Evolutionary conservation across 2,113 vertebrate genomes (phyloP), one percentile per base, ranked within the genome.

Genomic region (Rhinolophus sinicus): DNA sequence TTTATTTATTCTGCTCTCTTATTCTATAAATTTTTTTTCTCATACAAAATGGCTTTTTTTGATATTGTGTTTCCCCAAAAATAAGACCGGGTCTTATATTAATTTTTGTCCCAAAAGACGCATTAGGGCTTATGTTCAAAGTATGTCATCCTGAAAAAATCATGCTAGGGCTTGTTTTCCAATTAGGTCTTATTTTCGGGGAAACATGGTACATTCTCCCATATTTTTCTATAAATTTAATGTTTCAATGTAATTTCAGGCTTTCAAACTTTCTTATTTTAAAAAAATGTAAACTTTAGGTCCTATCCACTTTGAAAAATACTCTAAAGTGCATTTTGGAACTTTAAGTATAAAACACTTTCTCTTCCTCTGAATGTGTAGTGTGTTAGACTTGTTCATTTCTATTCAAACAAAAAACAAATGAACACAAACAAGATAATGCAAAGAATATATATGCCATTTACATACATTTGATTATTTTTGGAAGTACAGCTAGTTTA

Each of bases 371-470:
- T 90, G 12, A 94, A 67, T 72, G 9, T 11, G 2, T 40, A 75
- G 15, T 95, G 47, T 50, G 62, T 22, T 22, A 60, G 54, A 62
- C 3, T 83, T 88, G 30, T 62, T 82, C 6, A 67, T 92, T 75
- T 86, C 58, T 96, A 60, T 83, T 97, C 33, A 97, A 84, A 33
- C 8, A 65, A 88, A 30, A 95, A 96, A 75, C 44, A 92, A 72
- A 83, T 44, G 28, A 78, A 76, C 3, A 87, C 40, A 92, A 90
- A 85, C 6, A 24, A 82, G 54, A 77, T 67, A 91, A 54, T 72
- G 26, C 3, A 82, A 81, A 91, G 10, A 62, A 50, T 24, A 33
- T 28, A 88, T 47, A 54, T 52, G 19, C 64, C 26, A 52, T 35
- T 6, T 21, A 73, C 9, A 33, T 60, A 67, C 9, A 52, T 62